A percentile compares a stretch with the other conserved stretches of the same genome.
Conservation (phyloP, 2,888 invertebrate species). For the Heteromyza rotundicornis region DNA sequence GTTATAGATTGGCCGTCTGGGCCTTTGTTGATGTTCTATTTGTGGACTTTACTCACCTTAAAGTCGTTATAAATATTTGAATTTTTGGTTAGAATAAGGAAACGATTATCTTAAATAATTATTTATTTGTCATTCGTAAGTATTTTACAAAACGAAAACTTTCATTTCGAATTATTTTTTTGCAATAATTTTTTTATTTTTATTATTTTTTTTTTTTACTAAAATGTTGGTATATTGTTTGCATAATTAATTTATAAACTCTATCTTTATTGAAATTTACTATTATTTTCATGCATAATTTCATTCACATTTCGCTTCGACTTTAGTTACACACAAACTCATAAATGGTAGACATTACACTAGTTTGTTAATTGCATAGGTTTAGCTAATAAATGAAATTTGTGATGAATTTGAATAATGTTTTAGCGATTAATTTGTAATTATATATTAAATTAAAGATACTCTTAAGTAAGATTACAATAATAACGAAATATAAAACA, state of each 20-base stretch:
- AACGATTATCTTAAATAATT: too few species aligned
- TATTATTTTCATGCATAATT: background rate
- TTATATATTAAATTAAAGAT: background rate
- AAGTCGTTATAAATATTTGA: too few species aligned
- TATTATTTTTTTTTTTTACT: background rate
- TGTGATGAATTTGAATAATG: conserved; percentile 31
- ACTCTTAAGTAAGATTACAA: background rate
- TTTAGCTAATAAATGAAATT: conserved; percentile 27
- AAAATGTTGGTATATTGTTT: background rate
- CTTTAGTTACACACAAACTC: background rate
- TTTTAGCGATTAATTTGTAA: conserved; percentile 14
- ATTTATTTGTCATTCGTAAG: too few species aligned
- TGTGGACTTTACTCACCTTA: too few species aligned
- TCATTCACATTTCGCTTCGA: background rate
- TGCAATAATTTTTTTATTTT: background rate
- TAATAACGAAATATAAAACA: background rate
- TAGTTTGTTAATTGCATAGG: conserved; percentile 6
- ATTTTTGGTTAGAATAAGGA: too few species aligned
- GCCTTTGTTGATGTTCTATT: too few species aligned
- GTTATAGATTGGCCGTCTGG: too few species aligned
- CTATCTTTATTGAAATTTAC: background rate
- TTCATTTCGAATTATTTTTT: background rate
- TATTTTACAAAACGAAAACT: too few species aligned
- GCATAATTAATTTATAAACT: too few species aligned
- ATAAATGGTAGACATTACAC: background rate